Base-by-base conservation (phyloP, 1,140 invertebrate genomes). In the Aphaenogaster floridana region DNA sequence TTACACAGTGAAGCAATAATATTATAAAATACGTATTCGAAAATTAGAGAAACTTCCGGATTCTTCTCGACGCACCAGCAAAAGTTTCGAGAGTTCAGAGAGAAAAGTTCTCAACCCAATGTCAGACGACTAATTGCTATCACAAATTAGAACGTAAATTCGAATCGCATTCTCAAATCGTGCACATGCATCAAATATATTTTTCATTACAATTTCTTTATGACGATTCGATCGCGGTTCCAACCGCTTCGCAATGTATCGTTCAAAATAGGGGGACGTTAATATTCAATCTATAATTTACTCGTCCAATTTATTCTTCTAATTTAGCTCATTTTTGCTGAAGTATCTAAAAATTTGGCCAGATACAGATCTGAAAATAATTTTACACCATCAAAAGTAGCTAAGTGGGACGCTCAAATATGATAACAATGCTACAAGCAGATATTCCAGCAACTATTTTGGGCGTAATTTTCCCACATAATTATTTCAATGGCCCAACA, bases 91-190 rank as follows among this genome's bases (percentile, higher is more conserved):
- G 7, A 52, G 52, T 50, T 36, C 9, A 36, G 34, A n/a, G 6
- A 57, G 17, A 39, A 5, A 13, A 21, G 17, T 71, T 34, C 11
- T 69, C 48, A 69, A 68, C 0, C 66, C n/a, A 9, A n/a, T 28
- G 39, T 21, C 64, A 68, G 9, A 48, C 45, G 21, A 15, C 21
- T 71, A 71, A 71, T 72, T 69, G 57, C 21, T 63, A 63, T 36
- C 28, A 59, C 36, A 21, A 77, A 57, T 11, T 9, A 36, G 21
- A 45, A 45, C 21, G 15, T 15, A 42, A 17, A 0, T 48, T n/a
- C 2, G 2, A 28, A 50, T 36, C 28, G 48, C 1, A 5, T n/a
- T 45, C 17, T 7, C 5, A 69, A 48, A 28, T 21, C n/a, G 5
- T 0, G 11, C n/a, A 61, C n/a, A 61, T 61, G 4, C 1, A 28